A percentile compares a stretch with the other conserved stretches of the same genome.
Evolutionary conservation across 1,140 invertebrate genomes (phyloP).

Genomic region (Drosophila pectinifera): DNA sequence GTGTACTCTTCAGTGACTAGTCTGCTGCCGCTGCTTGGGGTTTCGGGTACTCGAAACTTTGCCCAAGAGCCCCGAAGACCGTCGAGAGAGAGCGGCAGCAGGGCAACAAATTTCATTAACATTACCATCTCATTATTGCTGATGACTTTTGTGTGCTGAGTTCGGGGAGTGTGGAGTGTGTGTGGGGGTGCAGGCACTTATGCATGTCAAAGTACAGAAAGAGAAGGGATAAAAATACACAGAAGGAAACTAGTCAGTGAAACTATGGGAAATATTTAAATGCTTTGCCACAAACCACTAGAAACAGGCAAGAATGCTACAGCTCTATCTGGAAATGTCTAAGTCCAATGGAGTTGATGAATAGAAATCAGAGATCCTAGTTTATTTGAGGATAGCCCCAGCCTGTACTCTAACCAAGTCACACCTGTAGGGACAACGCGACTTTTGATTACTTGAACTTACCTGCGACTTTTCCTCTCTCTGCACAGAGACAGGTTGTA

Average conservation of each 20-base stretch:
- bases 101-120: slow-evolving; percentile 77
- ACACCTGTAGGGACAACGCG: rapidly evolving
- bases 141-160: slow-evolving; percentile 57
- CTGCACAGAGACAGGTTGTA: neutral
- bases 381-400: neutral
- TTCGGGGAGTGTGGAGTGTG: slow-evolving; percentile 13
- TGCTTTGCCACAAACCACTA: too few species aligned
- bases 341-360: neutral
- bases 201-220: slow-evolving; percentile 15
- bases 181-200: slow-evolving; percentile 13
- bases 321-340: neutral
- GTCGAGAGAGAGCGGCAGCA: slow-evolving; percentile 10
- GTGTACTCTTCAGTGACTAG: slow-evolving; percentile 56
- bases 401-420: too few species aligned
- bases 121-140: slow-evolving; percentile 80
- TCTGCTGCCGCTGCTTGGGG: slow-evolving; percentile 16
- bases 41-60: slow-evolving; percentile 49
- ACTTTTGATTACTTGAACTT: neutral
- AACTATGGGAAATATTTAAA: neutral
- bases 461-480: neutral
- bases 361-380: neutral
- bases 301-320: too few species aligned
- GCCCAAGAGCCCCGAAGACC: slow-evolving; percentile 15
- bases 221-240: slow-evolving; percentile 2
- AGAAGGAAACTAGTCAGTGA: neutral